Evolutionary conservation across 2,888 invertebrate genomes (phyloP), one percentile per base, ranked within the genome.

Genomic region (Arenicola marina): DNA sequence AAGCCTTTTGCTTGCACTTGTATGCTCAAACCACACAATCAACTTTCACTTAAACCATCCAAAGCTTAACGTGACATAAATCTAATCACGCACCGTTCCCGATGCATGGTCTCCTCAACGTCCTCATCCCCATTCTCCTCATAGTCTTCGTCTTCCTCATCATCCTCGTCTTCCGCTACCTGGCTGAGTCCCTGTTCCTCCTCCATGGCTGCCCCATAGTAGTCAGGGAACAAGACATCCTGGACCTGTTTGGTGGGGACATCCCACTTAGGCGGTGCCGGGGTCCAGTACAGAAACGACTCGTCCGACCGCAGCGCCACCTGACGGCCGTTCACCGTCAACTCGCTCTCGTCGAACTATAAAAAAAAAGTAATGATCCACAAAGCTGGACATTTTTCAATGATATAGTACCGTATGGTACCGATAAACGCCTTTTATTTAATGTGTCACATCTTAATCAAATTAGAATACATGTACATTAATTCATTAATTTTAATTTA

Each of bases 191-290:
- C 43, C 43, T 38, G 43, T 38, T n/a, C n/a, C n/a, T n/a, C n/a
- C n/a, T n/a, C n/a, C n/a, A n/a, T n/a, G 7, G 60, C 67, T 38
- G 70, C 66, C 29, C 77, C 71, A 34, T 73, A 65, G 64, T 77
- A 77, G 29, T 75, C 70, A 24, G 82, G 78, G 62, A 79, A 82
- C 56, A 82, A 64, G 26, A 76, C 57, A 56, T 78, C 73, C 63
- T 76, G 73, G 15, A 82, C 80, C 4, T 43, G 21, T 3, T 59
- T 48, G 11, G 80, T 78, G 18, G 75, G 67, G 7, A 80, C 75
- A 61, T 79, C 77, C 59, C 81, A 74, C 68, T 81, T 81, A 21
- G 82, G 79, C 18, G 82, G 82, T 11, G 82, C 80, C 7, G 80
- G 80, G n/a, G 73, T 74, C 82, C 82, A 82, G 73, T 78, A 81